Percentiles rank a stretch among this genome's conserved stretches.
Evolutionary conservation across 2,113 vertebrate species (phyloP).

Genomic region (Echinops telfairi): DNA sequence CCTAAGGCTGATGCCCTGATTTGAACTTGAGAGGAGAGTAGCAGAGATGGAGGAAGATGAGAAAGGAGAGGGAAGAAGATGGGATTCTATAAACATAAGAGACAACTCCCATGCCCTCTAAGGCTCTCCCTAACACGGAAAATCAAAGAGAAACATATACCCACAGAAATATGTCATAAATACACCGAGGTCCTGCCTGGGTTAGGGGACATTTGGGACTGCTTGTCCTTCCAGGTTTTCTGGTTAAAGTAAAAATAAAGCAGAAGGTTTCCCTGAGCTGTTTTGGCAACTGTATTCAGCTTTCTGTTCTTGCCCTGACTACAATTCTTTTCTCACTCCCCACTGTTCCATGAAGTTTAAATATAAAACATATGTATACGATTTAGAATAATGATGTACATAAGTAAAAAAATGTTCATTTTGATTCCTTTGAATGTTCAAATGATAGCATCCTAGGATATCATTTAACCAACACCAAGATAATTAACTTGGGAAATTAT

Average conservation of each 20-base stretch:
- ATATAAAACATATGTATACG: neutral
- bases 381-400: too few relatives aligned
- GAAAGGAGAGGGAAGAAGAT: neutral
- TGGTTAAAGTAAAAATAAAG: neutral
- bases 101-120: neutral
- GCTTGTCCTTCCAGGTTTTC: neutral
- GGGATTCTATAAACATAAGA: neutral
- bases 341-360: neutral
- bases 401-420: too few relatives aligned
- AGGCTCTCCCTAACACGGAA: neutral
- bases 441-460: too few relatives aligned
- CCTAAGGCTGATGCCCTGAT: neutral
- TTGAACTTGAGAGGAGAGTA: neutral
- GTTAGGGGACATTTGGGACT: neutral
- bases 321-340: neutral
- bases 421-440: too few relatives aligned
- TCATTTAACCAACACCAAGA: neutral
- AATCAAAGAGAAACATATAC: fast-evolving
- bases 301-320: neutral
- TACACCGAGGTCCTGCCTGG: neutral
- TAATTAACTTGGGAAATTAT: neutral
- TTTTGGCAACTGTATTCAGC: neutral
- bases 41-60: neutral
- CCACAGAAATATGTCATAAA: neutral
- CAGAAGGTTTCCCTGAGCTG: neutral